phyloP scores from a whole-genome alignment of 1,140 invertebrate species.

The Caenorhabditis brenneri region DNA sequence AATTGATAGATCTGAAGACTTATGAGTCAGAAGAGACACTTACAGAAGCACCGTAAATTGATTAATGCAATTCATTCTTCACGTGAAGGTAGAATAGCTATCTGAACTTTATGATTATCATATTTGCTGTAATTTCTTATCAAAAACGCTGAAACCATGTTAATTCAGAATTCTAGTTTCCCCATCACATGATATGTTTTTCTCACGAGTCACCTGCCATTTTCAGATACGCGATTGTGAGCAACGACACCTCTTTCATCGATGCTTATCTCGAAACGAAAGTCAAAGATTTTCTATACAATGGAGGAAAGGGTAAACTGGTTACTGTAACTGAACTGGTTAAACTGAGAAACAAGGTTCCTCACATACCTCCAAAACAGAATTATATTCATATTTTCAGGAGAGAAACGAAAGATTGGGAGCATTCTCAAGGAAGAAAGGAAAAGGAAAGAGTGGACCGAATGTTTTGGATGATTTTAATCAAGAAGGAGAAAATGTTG shows the following conservation, averaged over 20 bases:
- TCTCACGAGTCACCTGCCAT: background rate
- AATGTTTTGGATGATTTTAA: conserved; percentile 71
- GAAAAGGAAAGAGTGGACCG: conserved; percentile 70
- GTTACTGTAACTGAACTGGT: conserved; percentile 68
- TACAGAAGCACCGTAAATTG: no score
- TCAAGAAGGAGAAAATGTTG: conserved; percentile 67
- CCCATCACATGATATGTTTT: background rate
- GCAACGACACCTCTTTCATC: conserved; percentile 67
- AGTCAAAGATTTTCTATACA: conserved; percentile 65
- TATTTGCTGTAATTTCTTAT: no score
- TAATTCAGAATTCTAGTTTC: background rate
- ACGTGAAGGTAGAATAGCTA: no score
- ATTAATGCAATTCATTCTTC: no score
- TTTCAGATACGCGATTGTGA: conserved; percentile 64
- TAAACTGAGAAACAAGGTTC: conserved; percentile 65
- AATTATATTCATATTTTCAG: background rate
- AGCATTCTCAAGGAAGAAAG: conserved; percentile 69
- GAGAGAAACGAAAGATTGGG: conserved; percentile 67
- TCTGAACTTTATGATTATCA: no score
- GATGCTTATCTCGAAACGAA: conserved; percentile 64
- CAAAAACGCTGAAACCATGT: no score
- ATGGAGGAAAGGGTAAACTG: conserved; percentile 68
- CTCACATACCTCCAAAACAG: background rate
- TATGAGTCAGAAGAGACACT: no score
- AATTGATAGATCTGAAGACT: no score